Evolutionary conservation across 2,888 invertebrate species (phyloP).

Genomic region (Oxyteleia sp.): DNA sequence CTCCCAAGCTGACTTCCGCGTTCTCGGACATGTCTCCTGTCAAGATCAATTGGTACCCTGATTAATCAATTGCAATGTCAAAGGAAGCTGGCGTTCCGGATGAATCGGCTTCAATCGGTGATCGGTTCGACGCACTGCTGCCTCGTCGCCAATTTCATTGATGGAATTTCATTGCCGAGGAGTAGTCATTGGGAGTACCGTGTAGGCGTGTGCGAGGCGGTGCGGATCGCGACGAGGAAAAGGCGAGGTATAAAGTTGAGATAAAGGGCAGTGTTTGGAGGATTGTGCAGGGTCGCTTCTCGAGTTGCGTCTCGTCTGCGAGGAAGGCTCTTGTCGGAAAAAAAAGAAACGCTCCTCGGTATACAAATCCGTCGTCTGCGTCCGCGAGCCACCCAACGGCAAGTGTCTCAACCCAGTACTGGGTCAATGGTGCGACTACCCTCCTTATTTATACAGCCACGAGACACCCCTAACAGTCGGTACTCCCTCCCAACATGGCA

Average conservation of each 20-base stretch:
- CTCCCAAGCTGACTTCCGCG: conserved; percentile 82
- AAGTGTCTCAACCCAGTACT: conserved; percentile 85
- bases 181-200: neutral
- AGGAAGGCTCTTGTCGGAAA: too few species aligned
- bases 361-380: conserved; percentile 30
- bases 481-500: conserved; percentile 81
- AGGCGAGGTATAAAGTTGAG: conserved; percentile 29
- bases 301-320: too few species aligned
- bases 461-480: conserved; percentile 82
- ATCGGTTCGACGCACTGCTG: conserved; percentile 20
- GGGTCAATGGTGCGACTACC: conserved; percentile 87
- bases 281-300: conserved; percentile 50
- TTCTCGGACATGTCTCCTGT: conserved; percentile 61
- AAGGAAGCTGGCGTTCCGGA: neutral
- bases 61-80: conserved; percentile 6
- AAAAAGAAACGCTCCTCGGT: conserved; percentile 54
- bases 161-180: conserved; percentile 1
- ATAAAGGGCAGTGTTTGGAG: conserved; percentile 81
- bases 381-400: conserved; percentile 79
- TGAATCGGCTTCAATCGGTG: conserved; percentile 5
- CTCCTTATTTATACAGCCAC: conserved; percentile 85
- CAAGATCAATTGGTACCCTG: neutral
- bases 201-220: conserved; percentile 23
- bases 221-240: too few species aligned
- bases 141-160: conserved; percentile 25